Percentiles rank a stretch among this genome's conserved stretches.
These are phyloP conservation scores for Nibea coibor DNA, from an alignment of 2,113 vertebrate genomes.

Conservation along the genomic window DNA sequence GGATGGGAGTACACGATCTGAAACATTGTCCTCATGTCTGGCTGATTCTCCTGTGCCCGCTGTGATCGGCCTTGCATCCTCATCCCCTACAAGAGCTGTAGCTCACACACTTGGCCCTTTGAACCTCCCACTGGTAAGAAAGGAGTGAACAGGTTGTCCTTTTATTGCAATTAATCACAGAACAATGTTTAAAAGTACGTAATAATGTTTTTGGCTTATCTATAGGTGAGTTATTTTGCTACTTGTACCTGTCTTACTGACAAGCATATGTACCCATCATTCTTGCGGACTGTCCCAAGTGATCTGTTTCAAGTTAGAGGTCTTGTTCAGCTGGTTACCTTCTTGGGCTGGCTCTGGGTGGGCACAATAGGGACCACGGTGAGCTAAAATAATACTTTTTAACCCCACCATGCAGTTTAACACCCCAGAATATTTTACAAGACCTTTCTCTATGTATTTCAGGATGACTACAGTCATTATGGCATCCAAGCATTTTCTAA, in stretches of 20 bases:
- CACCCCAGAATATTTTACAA: neutral
- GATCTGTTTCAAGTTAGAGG: conserved; percentile 83
- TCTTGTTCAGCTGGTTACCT: conserved; percentile 79
- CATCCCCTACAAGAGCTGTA: conserved; percentile 80
- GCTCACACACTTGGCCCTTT: conserved; percentile 81
- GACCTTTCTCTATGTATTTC: neutral
- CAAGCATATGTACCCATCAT: conserved; percentile 78
- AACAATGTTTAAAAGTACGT: neutral
- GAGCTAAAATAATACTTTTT: conserved; percentile 21
- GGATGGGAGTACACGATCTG: neutral
- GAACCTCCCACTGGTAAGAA: conserved; percentile 79
- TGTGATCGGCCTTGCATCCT: conserved; percentile 83
- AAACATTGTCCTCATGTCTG: conserved; percentile 52
- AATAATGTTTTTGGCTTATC: neutral
- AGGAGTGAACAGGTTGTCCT: neutral
- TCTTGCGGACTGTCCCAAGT: conserved; percentile 83
- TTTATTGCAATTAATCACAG: neutral
- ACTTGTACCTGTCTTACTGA: conserved; percentile 83
- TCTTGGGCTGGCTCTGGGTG: conserved; percentile 83
- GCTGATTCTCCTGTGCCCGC: conserved; percentile 75
- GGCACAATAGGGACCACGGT: conserved; percentile 80
- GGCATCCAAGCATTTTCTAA: conserved; percentile 82
- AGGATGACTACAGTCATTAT: conserved; percentile 84
- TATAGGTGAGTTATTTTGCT: conserved; percentile 84
- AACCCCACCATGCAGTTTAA: neutral